A percentile compares a stretch with the other conserved stretches of the same genome.
These are phyloP conservation scores for Bombus pyrosoma DNA, from an alignment of 1,140 invertebrate genomes.

Conservation along the genomic window DNA sequence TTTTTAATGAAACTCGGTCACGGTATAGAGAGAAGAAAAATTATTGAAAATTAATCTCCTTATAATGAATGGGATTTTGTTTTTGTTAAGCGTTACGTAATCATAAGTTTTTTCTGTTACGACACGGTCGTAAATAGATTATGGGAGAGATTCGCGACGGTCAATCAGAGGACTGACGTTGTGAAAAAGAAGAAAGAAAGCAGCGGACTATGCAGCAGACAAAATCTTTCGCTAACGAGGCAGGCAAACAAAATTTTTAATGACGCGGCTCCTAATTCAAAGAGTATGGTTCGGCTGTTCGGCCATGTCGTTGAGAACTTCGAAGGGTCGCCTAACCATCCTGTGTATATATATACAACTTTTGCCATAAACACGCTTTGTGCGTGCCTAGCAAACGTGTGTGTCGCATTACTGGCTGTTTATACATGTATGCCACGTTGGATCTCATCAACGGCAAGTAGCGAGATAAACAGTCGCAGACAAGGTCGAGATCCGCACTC, in stretches of 20 bases:
- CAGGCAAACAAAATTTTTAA: constrained; percentile 35
- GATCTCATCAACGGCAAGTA: constrained; percentile 49
- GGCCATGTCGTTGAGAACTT: not conserved
- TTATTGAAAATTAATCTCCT: too few species aligned
- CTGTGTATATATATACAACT: not conserved
- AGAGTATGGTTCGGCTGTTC: not conserved
- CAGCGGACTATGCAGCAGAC: too few species aligned
- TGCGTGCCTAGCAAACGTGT: not conserved
- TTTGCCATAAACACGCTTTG: constrained; percentile 20
- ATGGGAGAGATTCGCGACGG: not conserved
- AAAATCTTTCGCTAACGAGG: constrained; percentile 27
- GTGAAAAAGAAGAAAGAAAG: not conserved
- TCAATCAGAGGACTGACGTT: not conserved
- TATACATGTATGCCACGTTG: not conserved
- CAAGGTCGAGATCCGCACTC: constrained; percentile 28
- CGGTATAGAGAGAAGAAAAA: too few species aligned
- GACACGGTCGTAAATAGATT: not conserved
- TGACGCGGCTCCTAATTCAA: not conserved
- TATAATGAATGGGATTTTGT: too few species aligned
- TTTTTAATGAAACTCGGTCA: not conserved
- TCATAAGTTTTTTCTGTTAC: too few species aligned
- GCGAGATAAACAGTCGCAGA: constrained; percentile 57
- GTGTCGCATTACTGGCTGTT: constrained; percentile 34
- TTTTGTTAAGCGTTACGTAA: too few species aligned
- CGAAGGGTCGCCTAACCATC: not conserved